These are phyloP conservation scores for Heliconius himera DNA, from an alignment of 1,140 invertebrate species.

Conservation along the genomic window DNA sequence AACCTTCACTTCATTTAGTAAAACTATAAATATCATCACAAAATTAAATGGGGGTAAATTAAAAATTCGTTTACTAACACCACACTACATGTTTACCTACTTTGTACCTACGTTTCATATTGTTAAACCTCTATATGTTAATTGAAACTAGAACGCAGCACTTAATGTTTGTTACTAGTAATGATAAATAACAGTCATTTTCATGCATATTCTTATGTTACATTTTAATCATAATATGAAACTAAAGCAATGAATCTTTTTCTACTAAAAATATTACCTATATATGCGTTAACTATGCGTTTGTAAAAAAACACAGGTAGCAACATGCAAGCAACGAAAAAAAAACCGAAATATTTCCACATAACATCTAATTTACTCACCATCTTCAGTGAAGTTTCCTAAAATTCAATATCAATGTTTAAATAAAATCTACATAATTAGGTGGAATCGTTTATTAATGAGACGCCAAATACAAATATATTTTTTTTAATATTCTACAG, in stretches of 20 bases:
- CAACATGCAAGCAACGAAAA: slow-evolving; percentile 62
- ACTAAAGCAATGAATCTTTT: not conserved
- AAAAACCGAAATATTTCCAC: slow-evolving; percentile 42
- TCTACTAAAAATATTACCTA: not conserved
- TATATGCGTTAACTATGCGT: not conserved
- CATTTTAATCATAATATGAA: not conserved
- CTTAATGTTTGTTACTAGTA: not conserved
- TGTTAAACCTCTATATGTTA: not conserved
- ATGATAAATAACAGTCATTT: not conserved
- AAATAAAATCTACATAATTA: slow-evolving; percentile 56
- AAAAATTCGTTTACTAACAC: not conserved
- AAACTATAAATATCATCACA: not conserved
- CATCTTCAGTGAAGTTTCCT: slow-evolving; percentile 33
- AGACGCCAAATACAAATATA: slow-evolving; percentile 55
- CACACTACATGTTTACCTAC: not conserved
- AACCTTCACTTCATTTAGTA: too few relatives aligned
- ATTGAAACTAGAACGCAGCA: not conserved
- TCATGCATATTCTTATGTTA: slow-evolving; percentile 2
- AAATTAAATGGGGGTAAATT: not conserved
- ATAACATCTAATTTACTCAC: slow-evolving; percentile 43
- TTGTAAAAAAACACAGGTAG: slow-evolving; percentile 29
- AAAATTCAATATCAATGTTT: slow-evolving; percentile 35
- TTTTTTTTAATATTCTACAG: slow-evolving; percentile 24
- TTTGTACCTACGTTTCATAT: not conserved
- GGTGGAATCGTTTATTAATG: slow-evolving; percentile 69